Evolutionary conservation across 2,113 vertebrate genomes (phyloP).

Genomic region (Pionites leucogaster): DNA sequence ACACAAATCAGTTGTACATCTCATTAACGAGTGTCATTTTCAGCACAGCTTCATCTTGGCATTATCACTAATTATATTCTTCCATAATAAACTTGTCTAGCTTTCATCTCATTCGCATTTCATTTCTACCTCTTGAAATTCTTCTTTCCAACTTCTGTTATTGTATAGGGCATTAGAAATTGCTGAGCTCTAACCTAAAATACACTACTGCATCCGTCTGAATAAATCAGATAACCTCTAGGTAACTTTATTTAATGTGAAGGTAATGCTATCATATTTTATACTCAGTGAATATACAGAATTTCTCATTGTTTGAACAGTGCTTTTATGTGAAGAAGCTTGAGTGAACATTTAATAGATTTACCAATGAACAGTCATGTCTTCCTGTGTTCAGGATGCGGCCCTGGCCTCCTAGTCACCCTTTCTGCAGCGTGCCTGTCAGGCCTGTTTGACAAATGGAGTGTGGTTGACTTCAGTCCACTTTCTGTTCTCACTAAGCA

Average conservation of each 20-base stretch:
- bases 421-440: background rate
- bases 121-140: background rate
- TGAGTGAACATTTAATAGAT: background rate
- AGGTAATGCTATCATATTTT: background rate
- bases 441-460: background rate
- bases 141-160: background rate
- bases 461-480: rapidly evolving
- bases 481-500: background rate
- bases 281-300: background rate
- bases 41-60: background rate
- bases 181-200: background rate
- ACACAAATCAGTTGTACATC: background rate
- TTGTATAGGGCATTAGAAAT: background rate
- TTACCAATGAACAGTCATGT: background rate
- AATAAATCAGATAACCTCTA: background rate
- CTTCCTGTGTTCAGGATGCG: background rate
- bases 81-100: background rate
- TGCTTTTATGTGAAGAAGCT: background rate
- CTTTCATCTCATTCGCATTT: background rate
- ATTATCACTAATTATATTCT: background rate
- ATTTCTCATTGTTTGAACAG: background rate
- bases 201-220: rapidly evolving
- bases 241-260: background rate
- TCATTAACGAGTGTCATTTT: background rate
- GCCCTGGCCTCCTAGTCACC: background rate